These are phyloP conservation scores for Buteo buteo DNA, from an alignment of 2,113 vertebrate species.

Conservation along the genomic window DNA sequence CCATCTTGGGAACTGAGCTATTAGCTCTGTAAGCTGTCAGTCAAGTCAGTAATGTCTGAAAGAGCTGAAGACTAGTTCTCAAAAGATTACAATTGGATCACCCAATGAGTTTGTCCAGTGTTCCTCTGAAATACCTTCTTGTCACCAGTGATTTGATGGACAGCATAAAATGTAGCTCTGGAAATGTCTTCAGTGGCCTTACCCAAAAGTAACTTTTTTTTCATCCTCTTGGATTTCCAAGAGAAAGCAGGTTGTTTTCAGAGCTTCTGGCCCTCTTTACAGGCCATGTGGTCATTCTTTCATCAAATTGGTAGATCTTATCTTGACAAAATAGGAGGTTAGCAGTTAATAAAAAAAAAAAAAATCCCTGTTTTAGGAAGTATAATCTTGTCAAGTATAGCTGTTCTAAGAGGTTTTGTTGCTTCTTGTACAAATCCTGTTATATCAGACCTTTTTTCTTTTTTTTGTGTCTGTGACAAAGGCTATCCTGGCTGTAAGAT, in stretches of 20 bases:
- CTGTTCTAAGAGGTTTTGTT: neutral
- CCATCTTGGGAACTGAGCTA: neutral
- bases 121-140: neutral
- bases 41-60: neutral
- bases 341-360: neutral
- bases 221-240: neutral
- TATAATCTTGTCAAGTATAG: neutral
- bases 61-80: neutral
- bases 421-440: neutral
- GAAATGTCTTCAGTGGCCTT: neutral
- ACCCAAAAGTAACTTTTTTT: neutral
- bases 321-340: neutral
- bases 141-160: neutral
- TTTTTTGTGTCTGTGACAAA: neutral
- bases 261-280: neutral
- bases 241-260: neutral
- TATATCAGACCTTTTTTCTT: neutral
- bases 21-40: neutral
- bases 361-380: neutral
- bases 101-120: neutral
- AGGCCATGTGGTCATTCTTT: neutral
- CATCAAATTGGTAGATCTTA: neutral
- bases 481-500: neutral
- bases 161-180: neutral
- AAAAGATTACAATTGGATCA: neutral